These are phyloP conservation scores for Pardalotus punctatus DNA, from an alignment of 2,113 vertebrate genomes.

Conservation along the genomic window DNA sequence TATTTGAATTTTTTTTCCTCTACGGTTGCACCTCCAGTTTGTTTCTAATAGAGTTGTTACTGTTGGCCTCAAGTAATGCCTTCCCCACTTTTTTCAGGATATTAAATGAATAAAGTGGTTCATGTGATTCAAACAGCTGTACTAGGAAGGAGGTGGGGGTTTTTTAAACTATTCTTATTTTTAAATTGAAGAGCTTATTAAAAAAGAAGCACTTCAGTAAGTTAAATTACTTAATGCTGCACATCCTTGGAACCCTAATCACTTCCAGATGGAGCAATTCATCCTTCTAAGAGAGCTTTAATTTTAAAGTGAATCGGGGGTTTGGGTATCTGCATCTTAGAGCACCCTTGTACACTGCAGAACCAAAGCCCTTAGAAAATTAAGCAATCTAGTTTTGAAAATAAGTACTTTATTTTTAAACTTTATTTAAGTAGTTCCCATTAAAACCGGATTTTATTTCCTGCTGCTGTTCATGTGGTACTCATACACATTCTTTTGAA, in stretches of 20 bases:
- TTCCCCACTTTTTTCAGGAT: background rate
- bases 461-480: background rate
- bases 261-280: slow-evolving; percentile 69
- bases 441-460: slow-evolving; percentile 52
- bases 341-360: slow-evolving; percentile 55
- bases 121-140: slow-evolving; percentile 57
- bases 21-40: background rate
- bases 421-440: slow-evolving; percentile 37
- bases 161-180: slow-evolving; percentile 60
- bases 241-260: slow-evolving; percentile 68
- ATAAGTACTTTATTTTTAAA: slow-evolving; percentile 64
- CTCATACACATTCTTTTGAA: background rate
- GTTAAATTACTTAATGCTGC: slow-evolving; percentile 66
- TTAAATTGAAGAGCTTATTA: slow-evolving; percentile 69
- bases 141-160: background rate
- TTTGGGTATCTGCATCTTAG: slow-evolving; percentile 57
- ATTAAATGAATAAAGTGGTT: slow-evolving; percentile 24
- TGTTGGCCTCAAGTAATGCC: background rate
- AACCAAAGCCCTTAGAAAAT: slow-evolving; percentile 62
- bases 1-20: background rate
- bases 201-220: slow-evolving; percentile 63
- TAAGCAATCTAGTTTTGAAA: slow-evolving; percentile 57
- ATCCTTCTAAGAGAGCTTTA: slow-evolving; percentile 63
- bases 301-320: slow-evolving; percentile 64
- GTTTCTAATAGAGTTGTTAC: background rate